These are phyloP conservation scores for Osmerus eperlanus DNA, from an alignment of 2,113 vertebrate genomes.

Conservation along the genomic window DNA sequence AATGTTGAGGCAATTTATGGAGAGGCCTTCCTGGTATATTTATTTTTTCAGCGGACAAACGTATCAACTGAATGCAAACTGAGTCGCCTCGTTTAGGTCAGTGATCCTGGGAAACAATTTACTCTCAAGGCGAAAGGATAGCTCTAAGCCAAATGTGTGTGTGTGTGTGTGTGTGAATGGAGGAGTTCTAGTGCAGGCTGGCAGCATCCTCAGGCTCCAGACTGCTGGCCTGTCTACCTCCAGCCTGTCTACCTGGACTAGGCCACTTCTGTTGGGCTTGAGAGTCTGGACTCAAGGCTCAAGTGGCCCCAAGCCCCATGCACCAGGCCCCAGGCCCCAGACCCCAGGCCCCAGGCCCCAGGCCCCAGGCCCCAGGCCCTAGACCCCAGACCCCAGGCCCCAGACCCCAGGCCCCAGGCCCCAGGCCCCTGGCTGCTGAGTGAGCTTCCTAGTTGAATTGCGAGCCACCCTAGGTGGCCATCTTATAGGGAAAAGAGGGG, in stretches of 20 bases:
- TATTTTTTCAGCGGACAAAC: slow-evolving; percentile 18
- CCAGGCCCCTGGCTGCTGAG: too few species aligned
- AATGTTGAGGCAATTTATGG: slow-evolving; percentile 17
- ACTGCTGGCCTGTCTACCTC: slow-evolving; percentile 48
- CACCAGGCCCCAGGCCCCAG: slow-evolving; percentile 49
- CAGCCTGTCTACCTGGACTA: slow-evolving; percentile 12
- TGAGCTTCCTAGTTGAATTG: too few species aligned
- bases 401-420: too few species aligned
- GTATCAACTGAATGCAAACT: slow-evolving; percentile 42
- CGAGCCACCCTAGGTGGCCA: too few species aligned
- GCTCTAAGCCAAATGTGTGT: slow-evolving; percentile 35
- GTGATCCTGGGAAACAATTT: slow-evolving; percentile 51
- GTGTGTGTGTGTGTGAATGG: slow-evolving; percentile 17
- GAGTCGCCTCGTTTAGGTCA: slow-evolving; percentile 41
- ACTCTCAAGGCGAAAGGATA: slow-evolving; percentile 42
- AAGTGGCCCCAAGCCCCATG: slow-evolving; percentile 16
- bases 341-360: slow-evolving; percentile 54
- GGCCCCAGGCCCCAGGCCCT: not conserved
- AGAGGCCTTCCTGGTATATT: slow-evolving; percentile 7
- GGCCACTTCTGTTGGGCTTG: too few species aligned
- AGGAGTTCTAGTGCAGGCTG: slow-evolving; percentile 27
- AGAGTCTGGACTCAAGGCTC: slow-evolving; percentile 12
- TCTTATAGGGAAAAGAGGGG: slow-evolving; percentile 46
- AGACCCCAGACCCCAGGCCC: not conserved
- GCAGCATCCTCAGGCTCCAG: slow-evolving; percentile 59